A percentile compares a stretch with the other conserved stretches of the same genome.
Conservation (phyloP, 1,140 invertebrate species). For the Neodiprion pinetum region DNA sequence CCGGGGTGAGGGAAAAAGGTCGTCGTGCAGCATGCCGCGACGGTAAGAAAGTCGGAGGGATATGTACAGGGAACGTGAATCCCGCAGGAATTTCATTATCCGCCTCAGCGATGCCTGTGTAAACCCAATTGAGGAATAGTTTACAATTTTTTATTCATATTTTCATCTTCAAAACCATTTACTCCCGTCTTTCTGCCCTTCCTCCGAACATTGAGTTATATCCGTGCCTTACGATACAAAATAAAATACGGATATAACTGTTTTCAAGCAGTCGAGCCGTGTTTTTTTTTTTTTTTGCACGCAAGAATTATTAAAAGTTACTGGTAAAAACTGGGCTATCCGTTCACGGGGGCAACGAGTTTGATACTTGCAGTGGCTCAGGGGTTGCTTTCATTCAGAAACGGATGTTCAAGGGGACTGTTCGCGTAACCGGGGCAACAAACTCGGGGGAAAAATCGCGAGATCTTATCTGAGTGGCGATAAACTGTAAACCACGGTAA, state of each 20-base stretch:
- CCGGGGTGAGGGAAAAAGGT: background rate
- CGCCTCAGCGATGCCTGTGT: background rate
- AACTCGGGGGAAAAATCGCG: background rate
- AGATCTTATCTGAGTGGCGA: background rate
- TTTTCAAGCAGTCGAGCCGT: background rate
- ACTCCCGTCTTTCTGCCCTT: no score
- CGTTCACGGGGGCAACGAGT: no score
- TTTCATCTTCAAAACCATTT: no score
- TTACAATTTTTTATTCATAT: no score
- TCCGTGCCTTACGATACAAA: no score
- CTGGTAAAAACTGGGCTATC: no score
- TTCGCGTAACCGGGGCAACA: background rate
- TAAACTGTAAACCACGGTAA: no score
- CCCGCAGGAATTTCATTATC: conserved; percentile 5
- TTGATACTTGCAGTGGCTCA: no score
- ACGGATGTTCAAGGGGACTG: background rate
- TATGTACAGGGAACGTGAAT: background rate
- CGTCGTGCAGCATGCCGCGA: background rate
- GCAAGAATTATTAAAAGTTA: no score
- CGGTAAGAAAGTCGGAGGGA: background rate
- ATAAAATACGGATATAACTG: no score
- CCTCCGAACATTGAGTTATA: no score
- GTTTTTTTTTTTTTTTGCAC: background rate
- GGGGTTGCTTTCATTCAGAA: background rate
- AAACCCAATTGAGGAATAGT: background rate